These are phyloP conservation scores for Oriolus oriolus DNA, from an alignment of 2,113 vertebrate species.

Conservation along the genomic window DNA sequence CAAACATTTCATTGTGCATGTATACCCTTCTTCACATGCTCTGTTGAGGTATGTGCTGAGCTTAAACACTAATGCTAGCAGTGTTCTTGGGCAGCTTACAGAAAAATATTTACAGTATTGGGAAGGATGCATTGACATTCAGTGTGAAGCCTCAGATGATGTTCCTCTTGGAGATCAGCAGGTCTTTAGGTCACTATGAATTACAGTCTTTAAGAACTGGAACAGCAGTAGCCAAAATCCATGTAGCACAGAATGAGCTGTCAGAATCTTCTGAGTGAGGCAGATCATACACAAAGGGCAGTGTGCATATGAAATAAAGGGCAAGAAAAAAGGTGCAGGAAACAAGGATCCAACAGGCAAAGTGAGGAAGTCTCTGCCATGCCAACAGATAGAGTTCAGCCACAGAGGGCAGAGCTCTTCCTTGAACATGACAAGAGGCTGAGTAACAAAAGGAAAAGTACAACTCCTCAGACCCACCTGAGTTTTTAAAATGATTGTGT, in stretches of 20 bases:
- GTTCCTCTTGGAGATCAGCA: neutral
- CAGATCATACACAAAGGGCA: neutral
- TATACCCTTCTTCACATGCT: neutral
- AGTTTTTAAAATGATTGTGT: neutral
- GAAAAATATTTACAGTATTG: neutral
- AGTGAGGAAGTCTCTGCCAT: neutral
- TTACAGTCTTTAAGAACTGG: neutral
- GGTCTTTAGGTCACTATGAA: neutral
- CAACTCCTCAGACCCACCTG: neutral
- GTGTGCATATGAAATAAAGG: neutral
- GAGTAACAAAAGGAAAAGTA: neutral
- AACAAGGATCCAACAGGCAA: neutral
- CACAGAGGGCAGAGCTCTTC: neutral
- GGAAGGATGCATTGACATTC: neutral
- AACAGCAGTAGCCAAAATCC: neutral
- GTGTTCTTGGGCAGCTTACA: neutral
- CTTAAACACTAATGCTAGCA: neutral
- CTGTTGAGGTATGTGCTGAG: neutral
- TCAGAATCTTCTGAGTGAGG: neutral
- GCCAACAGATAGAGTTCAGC: neutral
- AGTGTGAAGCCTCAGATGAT: neutral
- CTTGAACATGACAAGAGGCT: neutral
- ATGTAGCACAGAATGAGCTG: neutral
- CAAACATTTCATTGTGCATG: neutral
- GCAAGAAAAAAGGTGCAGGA: neutral